A percentile compares a stretch with the other conserved stretches of the same genome.
phyloP scores from a whole-genome alignment of 2,888 invertebrate genomes.

The Cryptocephalus primarius region DNA sequence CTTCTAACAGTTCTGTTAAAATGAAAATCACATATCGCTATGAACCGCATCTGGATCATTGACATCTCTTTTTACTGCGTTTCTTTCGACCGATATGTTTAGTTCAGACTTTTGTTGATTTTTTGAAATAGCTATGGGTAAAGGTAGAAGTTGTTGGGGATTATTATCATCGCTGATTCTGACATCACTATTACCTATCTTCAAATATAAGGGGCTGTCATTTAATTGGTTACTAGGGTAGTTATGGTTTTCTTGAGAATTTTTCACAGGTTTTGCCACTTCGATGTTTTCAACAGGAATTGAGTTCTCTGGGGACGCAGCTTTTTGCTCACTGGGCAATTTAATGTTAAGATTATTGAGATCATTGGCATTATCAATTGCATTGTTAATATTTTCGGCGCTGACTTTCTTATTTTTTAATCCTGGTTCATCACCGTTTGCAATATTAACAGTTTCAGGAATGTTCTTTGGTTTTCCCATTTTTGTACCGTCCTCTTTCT shows the following conservation, averaged over 20 bases:
- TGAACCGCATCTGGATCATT: background rate
- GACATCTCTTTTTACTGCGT: background rate
- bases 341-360: background rate
- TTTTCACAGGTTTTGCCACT: background rate
- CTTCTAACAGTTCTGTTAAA: too few relatives aligned
- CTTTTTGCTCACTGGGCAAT: background rate
- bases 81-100: constrained; percentile 3
- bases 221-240: constrained; percentile 1
- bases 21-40: background rate
- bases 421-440: background rate
- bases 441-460: background rate
- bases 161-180: constrained; percentile 4
- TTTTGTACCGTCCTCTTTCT: background rate
- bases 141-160: constrained; percentile 6
- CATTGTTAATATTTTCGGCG: background rate
- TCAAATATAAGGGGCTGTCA: constrained; percentile 9
- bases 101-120: background rate
- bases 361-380: background rate
- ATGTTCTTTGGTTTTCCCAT: background rate
- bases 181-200: constrained; percentile 1
- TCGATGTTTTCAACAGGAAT: background rate
- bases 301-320: too few relatives aligned
- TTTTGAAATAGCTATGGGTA: constrained; percentile 5
- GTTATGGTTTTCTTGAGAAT: background rate
- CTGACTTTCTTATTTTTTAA: background rate